Conservation (phyloP, 2,888 invertebrate genomes). For the Dolichomitus sp. region DNA sequence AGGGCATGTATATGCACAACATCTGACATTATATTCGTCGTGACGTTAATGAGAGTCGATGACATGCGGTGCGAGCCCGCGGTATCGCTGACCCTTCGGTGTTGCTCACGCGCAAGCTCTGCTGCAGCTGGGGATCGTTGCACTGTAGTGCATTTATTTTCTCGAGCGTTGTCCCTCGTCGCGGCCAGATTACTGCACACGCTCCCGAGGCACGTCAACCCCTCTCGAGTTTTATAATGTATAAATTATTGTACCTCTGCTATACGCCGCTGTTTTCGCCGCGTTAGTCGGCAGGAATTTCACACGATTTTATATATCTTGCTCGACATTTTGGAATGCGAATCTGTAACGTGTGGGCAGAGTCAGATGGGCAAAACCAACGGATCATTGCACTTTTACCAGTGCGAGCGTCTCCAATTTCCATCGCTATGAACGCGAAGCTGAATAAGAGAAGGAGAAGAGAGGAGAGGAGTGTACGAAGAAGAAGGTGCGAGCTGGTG, state of each 20-base stretch:
- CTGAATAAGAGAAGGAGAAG: not conserved
- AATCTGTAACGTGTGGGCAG: not conserved
- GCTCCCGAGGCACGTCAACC: slow-evolving; percentile 23
- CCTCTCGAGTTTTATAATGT: slow-evolving; percentile 25
- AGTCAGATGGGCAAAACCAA: slow-evolving; percentile 14
- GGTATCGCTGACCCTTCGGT: slow-evolving; percentile 21
- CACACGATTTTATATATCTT: not conserved
- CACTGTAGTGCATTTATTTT: slow-evolving; percentile 67
- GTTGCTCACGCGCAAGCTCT: not conserved
- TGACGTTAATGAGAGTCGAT: slow-evolving; percentile 6
- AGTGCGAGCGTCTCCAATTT: slow-evolving; percentile 59
- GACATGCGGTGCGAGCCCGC: not conserved
- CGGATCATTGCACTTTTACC: slow-evolving; percentile 66
- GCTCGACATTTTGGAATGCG: slow-evolving; percentile 7
- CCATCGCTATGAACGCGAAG: slow-evolving; percentile 41
- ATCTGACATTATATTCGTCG: slow-evolving; percentile 11
- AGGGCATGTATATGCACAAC: not conserved
- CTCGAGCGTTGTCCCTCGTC: slow-evolving; percentile 61
- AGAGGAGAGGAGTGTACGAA: slow-evolving; percentile 23
- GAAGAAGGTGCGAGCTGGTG: slow-evolving; percentile 43
- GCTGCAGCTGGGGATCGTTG: slow-evolving; percentile 55
- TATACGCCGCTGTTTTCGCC: not conserved
- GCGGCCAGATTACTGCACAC: slow-evolving; percentile 43
- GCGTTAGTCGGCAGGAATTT: slow-evolving; percentile 9
- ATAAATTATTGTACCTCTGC: not conserved